Evolutionary conservation across 2,888 invertebrate species (phyloP).

Genomic region (Loripinus fragilis): DNA sequence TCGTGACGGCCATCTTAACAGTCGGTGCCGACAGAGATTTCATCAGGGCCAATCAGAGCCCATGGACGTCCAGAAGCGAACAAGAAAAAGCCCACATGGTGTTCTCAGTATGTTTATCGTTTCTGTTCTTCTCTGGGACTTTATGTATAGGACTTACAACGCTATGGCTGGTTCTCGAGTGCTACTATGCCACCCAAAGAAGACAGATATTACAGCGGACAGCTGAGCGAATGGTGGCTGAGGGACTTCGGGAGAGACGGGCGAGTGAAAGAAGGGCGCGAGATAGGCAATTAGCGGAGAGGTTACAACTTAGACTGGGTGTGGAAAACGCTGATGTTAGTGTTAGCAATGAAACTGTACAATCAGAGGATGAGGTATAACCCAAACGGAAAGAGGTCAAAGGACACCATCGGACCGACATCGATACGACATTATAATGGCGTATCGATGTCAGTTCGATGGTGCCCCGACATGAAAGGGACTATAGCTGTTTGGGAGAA

Average conservation of each 20-base stretch:
- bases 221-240: conserved; percentile 36
- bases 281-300: neutral
- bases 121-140: conserved; percentile 66
- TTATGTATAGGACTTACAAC: conserved; percentile 61
- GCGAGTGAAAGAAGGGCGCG: neutral
- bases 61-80: conserved; percentile 49
- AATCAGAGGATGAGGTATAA: too few relatives aligned
- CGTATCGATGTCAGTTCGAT: too few relatives aligned
- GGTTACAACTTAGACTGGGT: neutral
- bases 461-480: too few relatives aligned
- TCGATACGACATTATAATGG: too few relatives aligned
- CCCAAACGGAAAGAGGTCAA: too few relatives aligned
- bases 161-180: conserved; percentile 64
- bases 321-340: neutral
- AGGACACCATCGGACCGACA: too few relatives aligned
- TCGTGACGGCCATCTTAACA: conserved; percentile 60
- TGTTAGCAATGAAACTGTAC: neutral
- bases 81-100: conserved; percentile 59
- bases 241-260: conserved; percentile 16
- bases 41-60: conserved; percentile 47
- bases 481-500: too few relatives aligned
- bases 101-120: conserved; percentile 66
- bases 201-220: conserved; percentile 51
- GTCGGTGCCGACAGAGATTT: conserved; percentile 65
- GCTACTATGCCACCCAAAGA: conserved; percentile 60